Percentiles rank a stretch among this genome's conserved stretches.
These are phyloP conservation scores for Pluvianellus socialis DNA, from an alignment of 2,113 vertebrate genomes.

Conservation along the genomic window DNA sequence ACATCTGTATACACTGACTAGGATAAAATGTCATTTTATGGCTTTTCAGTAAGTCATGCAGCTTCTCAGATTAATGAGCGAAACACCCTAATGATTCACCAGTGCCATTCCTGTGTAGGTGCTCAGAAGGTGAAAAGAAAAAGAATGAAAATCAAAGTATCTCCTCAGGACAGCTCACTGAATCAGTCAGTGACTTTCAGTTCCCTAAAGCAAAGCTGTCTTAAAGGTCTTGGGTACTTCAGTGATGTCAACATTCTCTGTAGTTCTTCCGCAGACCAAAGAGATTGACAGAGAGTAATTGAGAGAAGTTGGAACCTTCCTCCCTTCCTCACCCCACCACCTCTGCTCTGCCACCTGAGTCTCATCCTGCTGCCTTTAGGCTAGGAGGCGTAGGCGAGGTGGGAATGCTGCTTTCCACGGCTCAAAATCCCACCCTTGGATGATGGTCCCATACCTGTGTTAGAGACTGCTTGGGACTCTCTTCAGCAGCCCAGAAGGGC, in stretches of 20 bases:
- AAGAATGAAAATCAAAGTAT: not conserved
- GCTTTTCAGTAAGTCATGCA: not conserved
- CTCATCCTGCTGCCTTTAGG: not conserved
- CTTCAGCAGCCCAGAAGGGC: not conserved
- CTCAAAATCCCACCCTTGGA: not conserved
- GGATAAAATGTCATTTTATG: not conserved
- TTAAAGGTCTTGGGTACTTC: not conserved
- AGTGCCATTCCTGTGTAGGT: not conserved
- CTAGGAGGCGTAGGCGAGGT: not conserved
- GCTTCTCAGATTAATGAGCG: not conserved
- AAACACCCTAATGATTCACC: conserved; percentile 24
- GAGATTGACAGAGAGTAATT: not conserved
- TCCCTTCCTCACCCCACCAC: not conserved
- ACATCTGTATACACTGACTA: not conserved
- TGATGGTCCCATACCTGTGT: not conserved
- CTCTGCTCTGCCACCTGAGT: not conserved
- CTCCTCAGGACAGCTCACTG: not conserved
- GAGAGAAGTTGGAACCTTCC: not conserved
- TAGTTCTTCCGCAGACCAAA: not conserved
- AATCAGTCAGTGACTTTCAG: not conserved
- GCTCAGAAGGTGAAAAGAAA: not conserved
- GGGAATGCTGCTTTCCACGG: not conserved
- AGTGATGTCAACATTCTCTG: not conserved
- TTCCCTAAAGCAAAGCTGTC: not conserved
- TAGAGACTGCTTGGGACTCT: not conserved